Evolutionary conservation across 2,113 vertebrate species (phyloP).

Genomic region (Connochaetes taurinus): DNA sequence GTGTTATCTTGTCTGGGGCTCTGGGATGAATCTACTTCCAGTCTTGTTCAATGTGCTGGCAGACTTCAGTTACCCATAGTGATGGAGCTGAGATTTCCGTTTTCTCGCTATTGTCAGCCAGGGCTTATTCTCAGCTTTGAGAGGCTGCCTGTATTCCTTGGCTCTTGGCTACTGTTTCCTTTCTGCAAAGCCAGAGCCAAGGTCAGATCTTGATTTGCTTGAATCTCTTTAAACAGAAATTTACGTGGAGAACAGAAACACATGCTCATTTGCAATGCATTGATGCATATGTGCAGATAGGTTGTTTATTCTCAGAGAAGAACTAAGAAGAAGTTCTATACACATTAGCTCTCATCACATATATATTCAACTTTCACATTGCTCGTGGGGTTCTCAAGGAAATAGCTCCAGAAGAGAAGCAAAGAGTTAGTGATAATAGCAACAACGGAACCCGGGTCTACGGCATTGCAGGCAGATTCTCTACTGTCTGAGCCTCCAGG

Average conservation of each 20-base stretch:
- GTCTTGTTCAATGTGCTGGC: neutral
- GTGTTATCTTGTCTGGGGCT: neutral
- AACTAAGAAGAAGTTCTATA: neutral
- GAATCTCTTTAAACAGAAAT: neutral
- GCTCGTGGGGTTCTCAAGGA: slow-evolving; percentile 35
- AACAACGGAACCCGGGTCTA: fast-evolving
- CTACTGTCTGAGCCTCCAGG: neutral
- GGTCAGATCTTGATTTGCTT: neutral
- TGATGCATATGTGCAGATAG: neutral
- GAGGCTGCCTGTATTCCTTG: no score
- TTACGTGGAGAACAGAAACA: neutral
- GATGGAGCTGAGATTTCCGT: fast-evolving
- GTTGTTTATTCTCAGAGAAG: neutral
- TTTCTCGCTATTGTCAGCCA: neutral
- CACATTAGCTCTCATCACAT: neutral
- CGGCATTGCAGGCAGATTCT: neutral
- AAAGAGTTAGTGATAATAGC: neutral
- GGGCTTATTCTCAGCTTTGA: neutral
- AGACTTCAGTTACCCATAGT: neutral
- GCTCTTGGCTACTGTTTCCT: neutral
- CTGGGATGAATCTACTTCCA: neutral
- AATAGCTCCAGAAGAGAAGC: neutral
- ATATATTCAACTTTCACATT: neutral
- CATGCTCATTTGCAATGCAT: neutral
- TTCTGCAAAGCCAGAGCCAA: neutral